These are phyloP conservation scores for Tragelaphus buxtoni DNA, from an alignment of 2,113 vertebrate species.

Conservation along the genomic window DNA sequence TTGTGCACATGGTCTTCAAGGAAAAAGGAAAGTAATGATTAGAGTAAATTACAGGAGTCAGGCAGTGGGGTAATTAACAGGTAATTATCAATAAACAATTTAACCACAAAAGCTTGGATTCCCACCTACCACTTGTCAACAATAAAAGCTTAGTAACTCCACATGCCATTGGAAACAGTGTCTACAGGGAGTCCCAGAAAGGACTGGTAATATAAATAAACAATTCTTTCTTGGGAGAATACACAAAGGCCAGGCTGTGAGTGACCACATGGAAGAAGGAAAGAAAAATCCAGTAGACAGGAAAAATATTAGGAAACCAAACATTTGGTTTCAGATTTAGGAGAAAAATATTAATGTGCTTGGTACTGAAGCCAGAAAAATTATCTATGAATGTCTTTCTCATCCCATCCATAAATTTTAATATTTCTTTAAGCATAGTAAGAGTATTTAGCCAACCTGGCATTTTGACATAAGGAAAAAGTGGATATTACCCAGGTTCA, in stretches of 20 bases:
- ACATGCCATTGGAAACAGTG: slow-evolving; percentile 83
- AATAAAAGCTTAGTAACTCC: slow-evolving; percentile 80
- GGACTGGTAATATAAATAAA: slow-evolving; percentile 83
- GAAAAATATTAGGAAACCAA: slow-evolving; percentile 78
- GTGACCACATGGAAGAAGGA: slow-evolving; percentile 51
- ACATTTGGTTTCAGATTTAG: slow-evolving; percentile 70
- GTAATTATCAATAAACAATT: slow-evolving; percentile 86
- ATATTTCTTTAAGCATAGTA: slow-evolving; percentile 49
- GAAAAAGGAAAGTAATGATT: slow-evolving; percentile 65
- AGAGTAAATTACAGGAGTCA: slow-evolving; percentile 78
- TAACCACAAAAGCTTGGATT: slow-evolving; percentile 81
- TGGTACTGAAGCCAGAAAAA: slow-evolving; percentile 48
- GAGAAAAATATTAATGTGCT: slow-evolving; percentile 66
- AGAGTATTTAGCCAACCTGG: slow-evolving; percentile 42
- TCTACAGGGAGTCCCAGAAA: slow-evolving; percentile 76
- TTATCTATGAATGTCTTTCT: slow-evolving; percentile 68
- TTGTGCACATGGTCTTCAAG: slow-evolving; percentile 53
- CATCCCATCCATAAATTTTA: slow-evolving; percentile 58
- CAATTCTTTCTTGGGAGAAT: slow-evolving; percentile 77
- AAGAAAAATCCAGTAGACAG: slow-evolving; percentile 75
- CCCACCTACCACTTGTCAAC: slow-evolving; percentile 81
- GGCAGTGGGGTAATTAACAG: slow-evolving; percentile 81
- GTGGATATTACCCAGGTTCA: slow-evolving; percentile 44
- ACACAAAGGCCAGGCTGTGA: slow-evolving; percentile 76
- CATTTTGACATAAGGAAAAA: slow-evolving; percentile 50